These are phyloP conservation scores for Siniperca scherzeri DNA, from an alignment of 2,797 vertebrate species.

Conservation along the genomic window DNA sequence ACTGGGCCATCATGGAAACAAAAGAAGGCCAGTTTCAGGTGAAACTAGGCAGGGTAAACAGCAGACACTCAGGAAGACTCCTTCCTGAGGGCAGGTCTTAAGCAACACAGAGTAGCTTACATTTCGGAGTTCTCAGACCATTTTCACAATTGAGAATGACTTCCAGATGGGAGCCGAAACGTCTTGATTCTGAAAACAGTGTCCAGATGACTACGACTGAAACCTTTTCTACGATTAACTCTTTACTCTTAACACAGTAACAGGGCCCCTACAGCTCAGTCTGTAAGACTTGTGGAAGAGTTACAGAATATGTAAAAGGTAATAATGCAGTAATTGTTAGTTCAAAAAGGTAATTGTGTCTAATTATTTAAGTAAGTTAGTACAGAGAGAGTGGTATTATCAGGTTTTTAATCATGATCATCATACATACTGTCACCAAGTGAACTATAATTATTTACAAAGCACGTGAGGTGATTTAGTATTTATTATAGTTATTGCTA, in stretches of 20 bases:
- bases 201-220: too few species aligned
- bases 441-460: neutral
- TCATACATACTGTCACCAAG: neutral
- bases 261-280: neutral
- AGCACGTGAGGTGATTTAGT: neutral
- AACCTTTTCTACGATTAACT: neutral
- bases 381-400: neutral
- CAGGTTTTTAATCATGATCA: neutral
- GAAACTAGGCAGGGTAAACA: too few species aligned
- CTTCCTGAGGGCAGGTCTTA: too few species aligned
- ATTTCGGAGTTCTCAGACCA: too few species aligned
- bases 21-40: too few species aligned
- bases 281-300: neutral
- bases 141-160: too few species aligned
- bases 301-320: neutral
- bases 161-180: too few species aligned
- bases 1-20: too few species aligned
- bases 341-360: neutral
- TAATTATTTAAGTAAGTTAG: neutral
- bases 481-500: neutral
- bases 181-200: too few species aligned
- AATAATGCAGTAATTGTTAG: neutral
- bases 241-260: neutral
- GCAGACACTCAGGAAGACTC: too few species aligned
- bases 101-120: too few species aligned